A percentile compares a stretch with the other conserved stretches of the same genome.
These are phyloP conservation scores for Eupithecia dodoneata DNA, from an alignment of 2,888 invertebrate genomes.

Conservation along the genomic window DNA sequence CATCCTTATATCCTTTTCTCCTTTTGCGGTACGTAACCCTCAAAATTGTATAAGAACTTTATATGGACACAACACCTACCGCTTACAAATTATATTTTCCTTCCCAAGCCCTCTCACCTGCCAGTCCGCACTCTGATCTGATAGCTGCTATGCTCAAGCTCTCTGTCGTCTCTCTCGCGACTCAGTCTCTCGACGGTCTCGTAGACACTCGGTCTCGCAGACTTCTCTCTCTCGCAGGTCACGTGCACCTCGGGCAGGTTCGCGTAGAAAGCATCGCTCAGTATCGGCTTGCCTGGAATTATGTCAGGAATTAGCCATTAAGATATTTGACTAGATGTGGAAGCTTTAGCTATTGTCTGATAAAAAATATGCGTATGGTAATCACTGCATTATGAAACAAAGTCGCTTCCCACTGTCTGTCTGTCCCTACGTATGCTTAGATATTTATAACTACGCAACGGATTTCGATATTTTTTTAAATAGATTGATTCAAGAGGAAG, in stretches of 20 bases:
- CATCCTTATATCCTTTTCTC: too few species aligned
- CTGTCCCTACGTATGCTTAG: too few species aligned
- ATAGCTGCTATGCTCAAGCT: conserved; percentile 74
- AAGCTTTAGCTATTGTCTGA: too few species aligned
- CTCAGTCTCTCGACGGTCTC: conserved; percentile 70
- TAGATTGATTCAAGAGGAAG: too few species aligned
- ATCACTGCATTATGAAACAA: too few species aligned
- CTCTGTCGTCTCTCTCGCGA: conserved; percentile 61
- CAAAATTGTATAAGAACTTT: too few species aligned
- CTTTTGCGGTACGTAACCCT: too few species aligned
- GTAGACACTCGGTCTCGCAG: conserved; percentile 56
- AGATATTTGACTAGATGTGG: too few species aligned
- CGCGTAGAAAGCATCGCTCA: conserved; percentile 74
- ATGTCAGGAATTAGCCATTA: neutral
- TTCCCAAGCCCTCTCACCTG: conserved; percentile 49
- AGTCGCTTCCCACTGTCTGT: too few species aligned
- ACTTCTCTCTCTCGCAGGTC: conserved; percentile 67
- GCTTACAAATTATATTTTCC: neutral
- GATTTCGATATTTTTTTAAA: too few species aligned
- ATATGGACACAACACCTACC: neutral
- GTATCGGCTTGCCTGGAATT: conserved; percentile 60
- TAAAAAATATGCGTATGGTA: too few species aligned
- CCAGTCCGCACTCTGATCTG: conserved; percentile 75
- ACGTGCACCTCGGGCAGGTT: conserved; percentile 77
- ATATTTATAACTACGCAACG: too few species aligned